These are phyloP conservation scores for Chascanopsetta lugubris DNA, from an alignment of 2,113 vertebrate species.

Conservation along the genomic window DNA sequence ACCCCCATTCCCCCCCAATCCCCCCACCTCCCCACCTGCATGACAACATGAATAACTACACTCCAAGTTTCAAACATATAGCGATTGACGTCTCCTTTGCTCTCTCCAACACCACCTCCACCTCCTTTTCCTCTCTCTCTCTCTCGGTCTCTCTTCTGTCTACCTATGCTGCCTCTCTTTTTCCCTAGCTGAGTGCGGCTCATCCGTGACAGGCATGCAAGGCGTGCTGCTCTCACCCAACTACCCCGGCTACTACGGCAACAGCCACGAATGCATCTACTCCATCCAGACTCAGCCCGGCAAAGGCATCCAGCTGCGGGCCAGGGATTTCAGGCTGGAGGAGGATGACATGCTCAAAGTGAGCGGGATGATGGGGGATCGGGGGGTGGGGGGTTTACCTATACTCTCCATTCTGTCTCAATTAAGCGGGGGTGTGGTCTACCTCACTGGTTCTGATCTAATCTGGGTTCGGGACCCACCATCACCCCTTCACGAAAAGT, in stretches of 20 bases:
- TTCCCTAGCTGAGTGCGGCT: slow-evolving; percentile 93
- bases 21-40: slow-evolving; percentile 48
- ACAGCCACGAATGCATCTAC: slow-evolving; percentile 99
- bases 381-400: neutral
- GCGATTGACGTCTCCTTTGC: slow-evolving; percentile 74
- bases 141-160: slow-evolving; percentile 12
- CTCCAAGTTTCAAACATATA: slow-evolving; percentile 69
- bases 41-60: slow-evolving; percentile 57
- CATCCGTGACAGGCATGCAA: slow-evolving; percentile 95
- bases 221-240: slow-evolving; percentile 96
- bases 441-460: too few relatives aligned
- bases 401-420: neutral
- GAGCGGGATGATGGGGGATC: slow-evolving; percentile 38
- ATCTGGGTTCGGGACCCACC: too few relatives aligned
- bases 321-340: slow-evolving; percentile 90
- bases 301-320: slow-evolving; percentile 94
- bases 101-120: slow-evolving; percentile 54
- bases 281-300: slow-evolving; percentile 97
- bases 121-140: slow-evolving; percentile 7
- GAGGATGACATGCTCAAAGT: slow-evolving; percentile 94
- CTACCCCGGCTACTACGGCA: slow-evolving; percentile 94
- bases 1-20: slow-evolving; percentile 30
- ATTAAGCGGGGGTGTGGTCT: too few relatives aligned
- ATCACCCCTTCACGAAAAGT: too few relatives aligned
- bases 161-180: slow-evolving; percentile 46